These are phyloP conservation scores for Lineus longissimus DNA, from an alignment of 1,140 invertebrate species.

Conservation along the genomic window DNA sequence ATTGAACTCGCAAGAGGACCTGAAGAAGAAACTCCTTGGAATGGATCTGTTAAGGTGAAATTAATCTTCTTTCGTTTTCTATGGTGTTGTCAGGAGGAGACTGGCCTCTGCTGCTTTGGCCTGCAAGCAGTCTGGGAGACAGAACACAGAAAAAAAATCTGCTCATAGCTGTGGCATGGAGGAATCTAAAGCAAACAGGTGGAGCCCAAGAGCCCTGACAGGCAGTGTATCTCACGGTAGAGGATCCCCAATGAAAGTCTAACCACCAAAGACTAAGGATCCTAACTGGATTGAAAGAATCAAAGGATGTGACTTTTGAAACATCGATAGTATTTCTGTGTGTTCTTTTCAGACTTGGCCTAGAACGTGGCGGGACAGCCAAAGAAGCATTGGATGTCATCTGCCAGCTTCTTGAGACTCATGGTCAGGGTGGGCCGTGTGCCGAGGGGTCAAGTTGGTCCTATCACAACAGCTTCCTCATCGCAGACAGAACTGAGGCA, in stretches of 20 bases:
- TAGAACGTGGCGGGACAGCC: slow-evolving; percentile 64
- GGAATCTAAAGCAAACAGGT: too few relatives aligned
- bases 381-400: slow-evolving; percentile 65
- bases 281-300: too few relatives aligned
- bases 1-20: slow-evolving; percentile 56
- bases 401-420: slow-evolving; percentile 61
- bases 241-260: too few relatives aligned
- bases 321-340: neutral
- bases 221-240: too few relatives aligned
- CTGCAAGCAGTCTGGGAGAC: too few relatives aligned
- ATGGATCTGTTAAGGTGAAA: slow-evolving; percentile 70
- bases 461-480: slow-evolving; percentile 41
- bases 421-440: slow-evolving; percentile 71
- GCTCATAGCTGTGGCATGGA: too few relatives aligned
- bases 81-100: neutral
- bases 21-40: slow-evolving; percentile 65
- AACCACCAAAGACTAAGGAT: too few relatives aligned
- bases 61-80: neutral
- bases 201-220: too few relatives aligned
- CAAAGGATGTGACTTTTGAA: too few relatives aligned
- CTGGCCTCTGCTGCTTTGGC: too few relatives aligned
- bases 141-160: too few relatives aligned
- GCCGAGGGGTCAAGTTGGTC: slow-evolving; percentile 29
- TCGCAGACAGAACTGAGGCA: slow-evolving; percentile 37
- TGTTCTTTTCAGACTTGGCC: slow-evolving; percentile 58